Percentiles rank a stretch among this genome's conserved stretches.
Evolutionary conservation across 2,113 vertebrate genomes (phyloP).

Genomic region (Zosterops hypoxanthus): DNA sequence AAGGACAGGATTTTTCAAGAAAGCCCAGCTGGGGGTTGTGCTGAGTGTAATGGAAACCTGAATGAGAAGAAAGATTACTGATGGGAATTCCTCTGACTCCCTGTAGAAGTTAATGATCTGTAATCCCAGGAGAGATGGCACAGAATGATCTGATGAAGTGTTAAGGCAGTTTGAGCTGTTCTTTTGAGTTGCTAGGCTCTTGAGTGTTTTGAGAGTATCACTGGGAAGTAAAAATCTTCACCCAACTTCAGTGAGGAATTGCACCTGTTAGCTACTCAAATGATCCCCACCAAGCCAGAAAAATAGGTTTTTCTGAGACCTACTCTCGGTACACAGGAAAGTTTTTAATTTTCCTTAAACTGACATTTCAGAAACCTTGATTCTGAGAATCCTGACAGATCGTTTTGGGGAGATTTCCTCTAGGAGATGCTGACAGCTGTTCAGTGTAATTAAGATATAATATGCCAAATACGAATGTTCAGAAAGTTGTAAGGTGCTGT

Average conservation of each 20-base stretch:
- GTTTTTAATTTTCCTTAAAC: background rate
- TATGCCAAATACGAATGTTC: background rate
- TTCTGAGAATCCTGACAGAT: background rate
- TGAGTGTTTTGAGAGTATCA: background rate
- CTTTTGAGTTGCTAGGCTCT: background rate
- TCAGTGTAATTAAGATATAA: background rate
- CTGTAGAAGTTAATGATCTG: background rate
- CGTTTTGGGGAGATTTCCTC: background rate
- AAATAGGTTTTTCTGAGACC: background rate
- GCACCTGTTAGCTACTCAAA: fast-evolving
- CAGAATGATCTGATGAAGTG: background rate
- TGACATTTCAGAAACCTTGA: background rate
- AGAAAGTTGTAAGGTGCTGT: background rate
- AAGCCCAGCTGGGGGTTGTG: background rate
- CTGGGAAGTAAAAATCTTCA: background rate
- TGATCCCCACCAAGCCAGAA: background rate
- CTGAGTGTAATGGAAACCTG: background rate
- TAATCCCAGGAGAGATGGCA: background rate
- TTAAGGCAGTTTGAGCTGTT: background rate
- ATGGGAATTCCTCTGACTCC: background rate
- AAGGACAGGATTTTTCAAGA: background rate
- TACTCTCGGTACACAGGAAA: background rate
- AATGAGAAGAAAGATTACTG: background rate
- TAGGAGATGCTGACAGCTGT: background rate
- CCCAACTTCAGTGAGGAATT: background rate